Percentiles rank a stretch among this genome's conserved stretches.
These are phyloP conservation scores for Sus cebifrons DNA, from an alignment of 2,797 vertebrate genomes.

Conservation along the genomic window DNA sequence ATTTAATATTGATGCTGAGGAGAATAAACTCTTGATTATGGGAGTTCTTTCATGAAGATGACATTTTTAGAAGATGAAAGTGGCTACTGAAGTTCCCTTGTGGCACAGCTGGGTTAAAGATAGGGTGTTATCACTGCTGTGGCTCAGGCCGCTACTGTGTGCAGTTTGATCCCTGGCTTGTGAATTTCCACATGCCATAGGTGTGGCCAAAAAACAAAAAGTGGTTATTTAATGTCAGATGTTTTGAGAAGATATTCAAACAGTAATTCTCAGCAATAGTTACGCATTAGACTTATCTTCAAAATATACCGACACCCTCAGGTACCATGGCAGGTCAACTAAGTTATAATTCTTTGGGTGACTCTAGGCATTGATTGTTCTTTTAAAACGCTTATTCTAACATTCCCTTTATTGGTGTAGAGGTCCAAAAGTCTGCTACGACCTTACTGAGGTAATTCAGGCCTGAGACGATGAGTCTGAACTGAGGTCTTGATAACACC, in stretches of 20 bases:
- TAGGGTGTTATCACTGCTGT: too few relatives aligned
- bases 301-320: not conserved
- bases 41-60: not conserved
- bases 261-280: not conserved
- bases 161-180: too few relatives aligned
- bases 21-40: not conserved
- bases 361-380: not conserved
- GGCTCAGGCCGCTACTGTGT: too few relatives aligned
- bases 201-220: not conserved
- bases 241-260: not conserved
- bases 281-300: not conserved
- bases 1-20: not conserved
- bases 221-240: not conserved
- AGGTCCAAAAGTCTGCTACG: not conserved
- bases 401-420: not conserved
- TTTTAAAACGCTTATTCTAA: slow-evolving; percentile 23
- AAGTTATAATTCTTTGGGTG: slow-evolving; percentile 15
- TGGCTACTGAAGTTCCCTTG: too few relatives aligned
- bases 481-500: not conserved
- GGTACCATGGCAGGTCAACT: not conserved
- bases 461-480: not conserved
- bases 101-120: too few relatives aligned
- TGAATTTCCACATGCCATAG: too few relatives aligned
- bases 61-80: not conserved
- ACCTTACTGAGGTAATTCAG: not conserved